Base-by-base conservation (phyloP, 1,140 invertebrate species). In the Zaprionus kolodkinae region DNA sequence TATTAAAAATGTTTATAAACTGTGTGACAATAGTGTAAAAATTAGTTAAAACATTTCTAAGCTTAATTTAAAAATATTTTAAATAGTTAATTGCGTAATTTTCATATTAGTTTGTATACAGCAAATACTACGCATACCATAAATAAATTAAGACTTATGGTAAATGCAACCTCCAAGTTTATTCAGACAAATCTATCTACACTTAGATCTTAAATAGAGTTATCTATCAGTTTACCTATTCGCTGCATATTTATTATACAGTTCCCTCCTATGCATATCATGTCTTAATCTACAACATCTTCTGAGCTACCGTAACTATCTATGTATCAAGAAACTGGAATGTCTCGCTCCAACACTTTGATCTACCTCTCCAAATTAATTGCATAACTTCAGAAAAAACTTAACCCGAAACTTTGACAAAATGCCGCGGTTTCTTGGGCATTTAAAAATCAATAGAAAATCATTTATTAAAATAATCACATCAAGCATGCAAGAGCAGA, bases 371-470 rank as follows among this genome's bases (percentile, higher is more conserved):
- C 6, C 33, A 65, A 79, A 86, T 87, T 82, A 81, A 86, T 81
- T 78, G 78, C 35, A 30, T 66, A 79, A 79, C 80, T 70, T 76
- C n/a, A 64, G 52, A 40, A 65, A 65, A 64, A 75, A 75, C 52
- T 83, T 72, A 55, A 50, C 56, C 17, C 48, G 4, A 45, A 61
- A 55, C 65, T 67, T 64, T 71, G 68, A 78, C 61, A 62, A 79
- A 86, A 87, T 68, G 62, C 79, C 83, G 83, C 75, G 54, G 75
- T 77, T 85, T 81, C 66, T 72, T 30, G 40, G 70, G 54, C 36
- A 75, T 75, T 78, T 76, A 72, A 70, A 68, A 83, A 80, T 88
- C 80, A 80, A 78, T 88, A 80, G 70, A 81, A 76, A 81, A 76
- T 78, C 80, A 84, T 88, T 88, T 88, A 78, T 89, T 84, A 71